Evolutionary conservation across 2,113 vertebrate genomes (phyloP).

Genomic region (Aegotheles bennettii): DNA sequence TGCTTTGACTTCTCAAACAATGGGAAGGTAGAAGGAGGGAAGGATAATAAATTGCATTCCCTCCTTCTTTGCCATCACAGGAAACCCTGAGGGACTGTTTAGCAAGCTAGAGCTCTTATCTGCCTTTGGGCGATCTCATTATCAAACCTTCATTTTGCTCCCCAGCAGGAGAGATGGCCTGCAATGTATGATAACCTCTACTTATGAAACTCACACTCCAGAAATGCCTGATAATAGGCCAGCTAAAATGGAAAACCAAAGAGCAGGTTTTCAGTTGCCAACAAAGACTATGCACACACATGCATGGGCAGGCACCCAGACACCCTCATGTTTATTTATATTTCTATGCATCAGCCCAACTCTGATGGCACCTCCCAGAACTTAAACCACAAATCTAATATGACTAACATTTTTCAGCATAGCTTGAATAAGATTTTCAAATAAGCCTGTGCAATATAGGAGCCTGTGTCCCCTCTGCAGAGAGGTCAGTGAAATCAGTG

Average conservation of each 20-base stretch:
- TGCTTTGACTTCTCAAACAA: constrained; percentile 52
- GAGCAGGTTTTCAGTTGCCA: constrained; percentile 30
- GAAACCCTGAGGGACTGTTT: constrained; percentile 69
- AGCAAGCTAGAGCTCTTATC: constrained; percentile 67
- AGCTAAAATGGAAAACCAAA: constrained; percentile 64
- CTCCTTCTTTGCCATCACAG: constrained; percentile 58
- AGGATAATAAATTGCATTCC: constrained; percentile 69
- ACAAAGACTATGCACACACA: background rate
- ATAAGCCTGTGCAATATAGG: background rate
- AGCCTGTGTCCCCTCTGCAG: background rate
- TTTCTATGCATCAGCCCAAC: background rate
- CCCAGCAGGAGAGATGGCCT: constrained; percentile 71
- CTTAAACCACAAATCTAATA: background rate
- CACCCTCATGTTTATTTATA: background rate
- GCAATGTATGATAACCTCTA: constrained; percentile 75
- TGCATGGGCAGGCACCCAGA: background rate
- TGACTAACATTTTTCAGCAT: background rate
- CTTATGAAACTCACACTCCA: constrained; percentile 73
- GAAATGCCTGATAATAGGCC: constrained; percentile 68
- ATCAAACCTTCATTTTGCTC: constrained; percentile 71
- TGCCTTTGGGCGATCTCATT: constrained; percentile 72
- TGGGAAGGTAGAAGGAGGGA: constrained; percentile 29
- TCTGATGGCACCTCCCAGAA: background rate
- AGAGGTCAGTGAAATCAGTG: constrained; percentile 32
- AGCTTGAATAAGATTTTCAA: background rate